phyloP scores from a whole-genome alignment of 2,888 invertebrate genomes.

The Stenolophus ochropezus region DNA sequence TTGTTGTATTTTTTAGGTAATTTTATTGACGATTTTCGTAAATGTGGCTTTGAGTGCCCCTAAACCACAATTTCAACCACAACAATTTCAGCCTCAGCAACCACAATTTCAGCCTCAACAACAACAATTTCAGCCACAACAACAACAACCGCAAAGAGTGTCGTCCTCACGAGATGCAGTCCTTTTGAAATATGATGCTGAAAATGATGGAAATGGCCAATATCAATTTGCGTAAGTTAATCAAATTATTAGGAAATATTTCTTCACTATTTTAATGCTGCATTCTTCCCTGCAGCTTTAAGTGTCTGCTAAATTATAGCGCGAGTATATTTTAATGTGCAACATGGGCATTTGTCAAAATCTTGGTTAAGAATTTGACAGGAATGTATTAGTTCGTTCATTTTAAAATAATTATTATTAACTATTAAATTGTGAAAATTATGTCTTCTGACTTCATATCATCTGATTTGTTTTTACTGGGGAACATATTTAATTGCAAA shows the following conservation, averaged over 20 bases:
- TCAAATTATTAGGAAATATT: not conserved
- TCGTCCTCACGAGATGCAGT: slow-evolving; percentile 46
- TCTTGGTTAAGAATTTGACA: too few relatives aligned
- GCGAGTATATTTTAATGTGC: too few relatives aligned
- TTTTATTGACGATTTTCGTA: slow-evolving; percentile 11
- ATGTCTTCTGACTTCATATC: too few relatives aligned
- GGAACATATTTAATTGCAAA: too few relatives aligned
- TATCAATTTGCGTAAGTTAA: slow-evolving; percentile 56
- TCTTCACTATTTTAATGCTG: too few relatives aligned
- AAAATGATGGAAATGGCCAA: slow-evolving; percentile 44
- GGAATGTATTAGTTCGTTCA: too few relatives aligned
- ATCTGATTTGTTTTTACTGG: too few relatives aligned
- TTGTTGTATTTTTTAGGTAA: slow-evolving; percentile 30
- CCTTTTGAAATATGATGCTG: slow-evolving; percentile 50
- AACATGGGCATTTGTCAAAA: too few relatives aligned
- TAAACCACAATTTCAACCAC: slow-evolving; percentile 9
- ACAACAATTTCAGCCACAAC: not conserved
- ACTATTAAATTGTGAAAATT: too few relatives aligned
- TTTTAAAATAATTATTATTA: too few relatives aligned
- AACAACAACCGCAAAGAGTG: not conserved
- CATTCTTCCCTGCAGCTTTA: too few relatives aligned
- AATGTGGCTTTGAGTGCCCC: slow-evolving; percentile 16
- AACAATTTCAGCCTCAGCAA: not conserved
- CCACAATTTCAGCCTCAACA: not conserved
- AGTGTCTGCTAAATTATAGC: too few relatives aligned